phyloP scores from a whole-genome alignment of 2,797 vertebrate species.

The Sorex maritimensis region DNA sequence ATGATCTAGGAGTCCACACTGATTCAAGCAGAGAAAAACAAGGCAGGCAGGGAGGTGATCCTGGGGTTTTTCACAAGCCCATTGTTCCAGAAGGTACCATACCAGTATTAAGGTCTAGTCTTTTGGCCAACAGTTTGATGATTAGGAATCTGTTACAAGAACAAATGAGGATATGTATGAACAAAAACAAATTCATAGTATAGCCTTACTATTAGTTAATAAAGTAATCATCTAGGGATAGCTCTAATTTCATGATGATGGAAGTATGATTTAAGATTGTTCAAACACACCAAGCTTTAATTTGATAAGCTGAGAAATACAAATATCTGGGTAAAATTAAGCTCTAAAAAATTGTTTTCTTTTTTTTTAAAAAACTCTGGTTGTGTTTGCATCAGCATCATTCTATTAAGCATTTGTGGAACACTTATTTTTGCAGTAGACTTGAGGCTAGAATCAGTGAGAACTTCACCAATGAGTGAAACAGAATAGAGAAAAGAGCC shows the following conservation, averaged over 20 bases:
- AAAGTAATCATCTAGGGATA: neutral
- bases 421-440: neutral
- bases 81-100: constrained; percentile 94
- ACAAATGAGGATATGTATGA: constrained; percentile 67
- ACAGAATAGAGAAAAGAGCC: neutral
- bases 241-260: constrained; percentile 1
- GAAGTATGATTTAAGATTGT: constrained; percentile 5
- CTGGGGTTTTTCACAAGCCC: constrained; percentile 90
- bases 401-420: neutral
- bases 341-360: no score
- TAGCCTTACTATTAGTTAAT: neutral
- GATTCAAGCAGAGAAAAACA: constrained; percentile 92
- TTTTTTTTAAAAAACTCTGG: no score
- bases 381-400: neutral
- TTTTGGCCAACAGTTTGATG: constrained; percentile 85
- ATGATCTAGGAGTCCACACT: constrained; percentile 91
- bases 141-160: constrained; percentile 95
- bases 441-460: neutral
- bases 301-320: neutral
- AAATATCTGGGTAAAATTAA: no score
- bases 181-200: neutral
- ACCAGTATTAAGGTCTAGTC: constrained; percentile 90
- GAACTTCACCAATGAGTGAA: neutral
- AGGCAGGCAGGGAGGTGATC: constrained; percentile 91
- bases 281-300: neutral